Evolutionary conservation across 2,113 vertebrate genomes (phyloP), one percentile per base, ranked within the genome.

Genomic region (Patagioenas fasciata): DNA sequence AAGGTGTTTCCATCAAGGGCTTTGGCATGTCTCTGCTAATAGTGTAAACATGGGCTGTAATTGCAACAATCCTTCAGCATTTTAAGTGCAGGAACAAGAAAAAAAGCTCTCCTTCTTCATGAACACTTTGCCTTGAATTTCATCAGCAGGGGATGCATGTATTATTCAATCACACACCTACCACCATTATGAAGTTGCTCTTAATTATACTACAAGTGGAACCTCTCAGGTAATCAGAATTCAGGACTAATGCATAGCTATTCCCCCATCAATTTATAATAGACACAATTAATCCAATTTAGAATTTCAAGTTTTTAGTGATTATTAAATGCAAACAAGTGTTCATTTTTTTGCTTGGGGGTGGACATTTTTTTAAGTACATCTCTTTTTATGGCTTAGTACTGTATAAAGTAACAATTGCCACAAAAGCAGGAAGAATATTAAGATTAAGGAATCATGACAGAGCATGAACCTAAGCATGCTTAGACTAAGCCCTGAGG

Each of bases 201-300:
- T 97, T 97, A 97, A 97, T 97, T 97, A 97, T 96, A 90, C 89
- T 71, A 95, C 86, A 95, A 97, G 97, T 95, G 94, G 96, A 97
- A 97, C 95, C 97, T 97, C 96, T 96, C 96, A 96, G 95, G 97
- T 97, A 97, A 97, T 97, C 97, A 97, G 95, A 96, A 97, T 97
- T 96, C 95, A 97, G 47, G 85, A 88, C 93, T 97, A 97, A 97
- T 97, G 95, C 89, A 89, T 81, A 95, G 93, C 94, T 96, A 97
- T 97, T 97, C 92, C 93, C 90, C 73, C 85, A 96, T 97, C 95
- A 96, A 94, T 96, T 97, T 97, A 95, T 97, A 96, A 97, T 91
- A 96, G 96, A 96, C 85, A 94, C 88, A 91, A 97, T 97, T 97
- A 97, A 97, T 97, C 93, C 97, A 97, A 97, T 97, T 97, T 97